Evolutionary conservation across 2,888 invertebrate species (phyloP).

Genomic region (Malthinus flaveolus): DNA sequence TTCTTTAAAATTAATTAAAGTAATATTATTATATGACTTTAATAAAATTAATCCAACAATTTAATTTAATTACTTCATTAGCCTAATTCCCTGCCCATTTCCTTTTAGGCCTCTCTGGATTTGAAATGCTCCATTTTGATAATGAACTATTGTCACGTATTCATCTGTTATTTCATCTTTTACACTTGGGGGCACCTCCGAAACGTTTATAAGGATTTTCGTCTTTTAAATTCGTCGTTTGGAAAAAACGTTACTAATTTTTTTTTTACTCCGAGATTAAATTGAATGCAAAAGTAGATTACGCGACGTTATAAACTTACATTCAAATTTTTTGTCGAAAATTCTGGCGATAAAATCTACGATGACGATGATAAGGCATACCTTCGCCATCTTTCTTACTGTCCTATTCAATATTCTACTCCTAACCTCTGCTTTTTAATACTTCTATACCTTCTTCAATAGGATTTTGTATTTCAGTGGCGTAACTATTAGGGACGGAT

Average conservation of each 20-base stretch:
- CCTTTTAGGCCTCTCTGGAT: constrained; percentile 5
- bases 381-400: too few relatives aligned
- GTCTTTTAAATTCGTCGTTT: constrained; percentile 10
- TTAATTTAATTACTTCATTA: constrained; percentile 32
- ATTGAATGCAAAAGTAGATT: too few relatives aligned
- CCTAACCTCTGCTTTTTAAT: too few relatives aligned
- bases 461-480: too few relatives aligned
- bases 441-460: too few relatives aligned
- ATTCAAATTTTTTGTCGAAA: too few relatives aligned
- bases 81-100: constrained; percentile 20
- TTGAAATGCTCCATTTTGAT: constrained; percentile 26
- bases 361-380: too few relatives aligned
- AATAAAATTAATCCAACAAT: constrained; percentile 29
- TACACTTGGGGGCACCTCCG: constrained; percentile 17
- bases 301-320: too few relatives aligned
- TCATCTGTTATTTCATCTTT: constrained; percentile 17
- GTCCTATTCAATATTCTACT: too few relatives aligned
- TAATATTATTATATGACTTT: constrained; percentile 23
- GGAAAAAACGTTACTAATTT: neutral
- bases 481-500: too few relatives aligned
- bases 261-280: neutral
- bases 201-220: constrained; percentile 15
- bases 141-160: constrained; percentile 33
- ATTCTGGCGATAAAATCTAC: too few relatives aligned
- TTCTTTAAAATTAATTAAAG: constrained; percentile 21